phyloP scores from a whole-genome alignment of 2,797 vertebrate genomes.

The Amblyopsis hoosieri region DNA sequence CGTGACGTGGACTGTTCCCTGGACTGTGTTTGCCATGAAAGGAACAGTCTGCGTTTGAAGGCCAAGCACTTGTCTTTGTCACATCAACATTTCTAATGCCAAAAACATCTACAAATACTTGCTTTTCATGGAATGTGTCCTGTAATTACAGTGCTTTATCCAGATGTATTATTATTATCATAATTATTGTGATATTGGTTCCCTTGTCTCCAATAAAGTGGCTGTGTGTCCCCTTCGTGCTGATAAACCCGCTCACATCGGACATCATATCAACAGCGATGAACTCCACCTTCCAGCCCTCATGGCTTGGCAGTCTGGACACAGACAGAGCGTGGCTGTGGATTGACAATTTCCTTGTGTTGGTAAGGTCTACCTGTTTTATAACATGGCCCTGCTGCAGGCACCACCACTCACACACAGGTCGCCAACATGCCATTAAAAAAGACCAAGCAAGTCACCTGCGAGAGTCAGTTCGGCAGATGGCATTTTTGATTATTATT shows the following conservation, averaged over 20 bases:
- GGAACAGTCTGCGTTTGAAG: too few relatives aligned
- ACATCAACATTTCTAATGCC: too few relatives aligned
- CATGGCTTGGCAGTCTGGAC: constrained; percentile 82
- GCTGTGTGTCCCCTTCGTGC: constrained; percentile 80
- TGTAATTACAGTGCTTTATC: neutral
- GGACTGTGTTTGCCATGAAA: too few relatives aligned
- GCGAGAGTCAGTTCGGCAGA: too few relatives aligned
- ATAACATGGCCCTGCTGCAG: constrained; percentile 30
- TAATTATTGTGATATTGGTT: neutral
- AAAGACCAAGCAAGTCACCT: too few relatives aligned
- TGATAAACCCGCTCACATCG: constrained; percentile 77
- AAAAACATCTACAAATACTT: too few relatives aligned
- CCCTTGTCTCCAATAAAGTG: constrained; percentile 45
- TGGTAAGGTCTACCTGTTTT: constrained; percentile 50
- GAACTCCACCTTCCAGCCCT: constrained; percentile 75
- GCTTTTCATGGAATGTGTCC: too few relatives aligned
- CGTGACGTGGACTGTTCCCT: too few relatives aligned
- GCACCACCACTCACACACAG: neutral
- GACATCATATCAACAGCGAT: constrained; percentile 80
- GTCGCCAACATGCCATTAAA: neutral
- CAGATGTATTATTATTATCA: neutral
- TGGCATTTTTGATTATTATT: too few relatives aligned
- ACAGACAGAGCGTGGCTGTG: constrained; percentile 74
- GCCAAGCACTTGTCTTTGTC: too few relatives aligned
- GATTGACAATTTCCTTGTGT: constrained; percentile 80